A percentile compares a stretch with the other conserved stretches of the same genome.
Evolutionary conservation across 2,888 invertebrate species (phyloP).

Genomic region (Eupithecia exiguata): DNA sequence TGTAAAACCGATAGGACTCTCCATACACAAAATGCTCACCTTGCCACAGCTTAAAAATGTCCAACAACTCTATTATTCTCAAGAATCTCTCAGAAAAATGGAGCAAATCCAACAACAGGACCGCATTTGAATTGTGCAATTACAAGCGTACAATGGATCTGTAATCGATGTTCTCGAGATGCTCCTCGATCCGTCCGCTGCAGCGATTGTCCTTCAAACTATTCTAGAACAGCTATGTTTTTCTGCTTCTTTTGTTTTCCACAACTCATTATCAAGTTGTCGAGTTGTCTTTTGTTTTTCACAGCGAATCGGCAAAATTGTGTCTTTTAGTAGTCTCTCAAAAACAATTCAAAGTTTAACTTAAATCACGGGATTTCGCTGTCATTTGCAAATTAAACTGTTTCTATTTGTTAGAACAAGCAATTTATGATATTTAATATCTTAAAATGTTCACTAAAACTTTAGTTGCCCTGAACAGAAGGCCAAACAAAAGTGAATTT

Average conservation of each 20-base stretch:
- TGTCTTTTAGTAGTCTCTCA: no score
- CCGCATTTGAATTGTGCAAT: constrained; percentile 38
- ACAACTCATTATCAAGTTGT: constrained; percentile 9
- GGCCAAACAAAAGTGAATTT: constrained; percentile 41
- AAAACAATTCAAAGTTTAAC: neutral
- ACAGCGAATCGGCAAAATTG: neutral
- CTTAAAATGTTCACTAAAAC: constrained; percentile 23
- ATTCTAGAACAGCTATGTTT: constrained; percentile 14
- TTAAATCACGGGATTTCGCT: neutral
- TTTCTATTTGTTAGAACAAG: constrained; percentile 5
- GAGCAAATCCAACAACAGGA: neutral
- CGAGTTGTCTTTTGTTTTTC: neutral
- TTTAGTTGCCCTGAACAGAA: constrained; percentile 29
- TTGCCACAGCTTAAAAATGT: neutral
- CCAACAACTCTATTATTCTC: neutral
- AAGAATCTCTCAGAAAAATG: neutral
- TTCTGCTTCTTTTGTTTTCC: constrained; percentile 2
- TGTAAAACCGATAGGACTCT: neutral
- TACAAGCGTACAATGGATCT: constrained; percentile 38
- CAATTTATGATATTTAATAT: constrained; percentile 13
- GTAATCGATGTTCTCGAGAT: constrained; percentile 41
- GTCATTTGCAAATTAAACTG: constrained; percentile 10
- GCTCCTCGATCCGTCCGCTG: constrained; percentile 37
- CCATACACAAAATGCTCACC: neutral
- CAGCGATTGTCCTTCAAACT: constrained; percentile 38